phyloP scores from a whole-genome alignment of 2,797 vertebrate genomes.

The Pterois miles region DNA sequence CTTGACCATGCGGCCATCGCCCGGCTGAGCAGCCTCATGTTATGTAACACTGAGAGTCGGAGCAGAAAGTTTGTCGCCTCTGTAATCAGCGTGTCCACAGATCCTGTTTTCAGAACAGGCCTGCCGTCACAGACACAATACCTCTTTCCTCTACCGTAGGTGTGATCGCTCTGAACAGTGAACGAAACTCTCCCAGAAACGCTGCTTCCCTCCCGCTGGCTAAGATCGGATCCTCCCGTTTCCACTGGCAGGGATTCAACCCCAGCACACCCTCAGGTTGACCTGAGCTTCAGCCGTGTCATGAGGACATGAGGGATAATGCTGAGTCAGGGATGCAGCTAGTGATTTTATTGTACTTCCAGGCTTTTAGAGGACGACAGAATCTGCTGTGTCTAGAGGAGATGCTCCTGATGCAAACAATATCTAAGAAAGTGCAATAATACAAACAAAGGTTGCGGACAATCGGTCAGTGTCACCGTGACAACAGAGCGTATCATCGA shows the following conservation, averaged over 20 bases:
- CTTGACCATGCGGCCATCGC: not conserved
- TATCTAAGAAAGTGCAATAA: not conserved
- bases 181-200: constrained; percentile 18
- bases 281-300: constrained; percentile 20
- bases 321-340: constrained; percentile 13
- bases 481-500: not conserved
- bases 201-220: not conserved
- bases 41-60: not conserved
- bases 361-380: not conserved
- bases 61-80: constrained; percentile 12
- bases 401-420: not conserved
- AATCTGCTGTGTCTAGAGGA: not conserved
- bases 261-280: not conserved
- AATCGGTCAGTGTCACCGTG: constrained; percentile 6
- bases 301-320: constrained; percentile 5
- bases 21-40: not conserved
- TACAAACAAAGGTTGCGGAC: not conserved
- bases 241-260: constrained; percentile 7
- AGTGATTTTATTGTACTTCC: not conserved
- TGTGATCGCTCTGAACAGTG: constrained; percentile 26
- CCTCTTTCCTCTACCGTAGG: constrained; percentile 23
- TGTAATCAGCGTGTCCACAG: constrained; percentile 13
- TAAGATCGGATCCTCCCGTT: constrained; percentile 29
- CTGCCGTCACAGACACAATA: constrained; percentile 38
- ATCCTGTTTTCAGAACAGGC: constrained; percentile 69